These are phyloP conservation scores for Scaptomyza flava DNA, from an alignment of 2,888 invertebrate genomes.

Conservation along the genomic window DNA sequence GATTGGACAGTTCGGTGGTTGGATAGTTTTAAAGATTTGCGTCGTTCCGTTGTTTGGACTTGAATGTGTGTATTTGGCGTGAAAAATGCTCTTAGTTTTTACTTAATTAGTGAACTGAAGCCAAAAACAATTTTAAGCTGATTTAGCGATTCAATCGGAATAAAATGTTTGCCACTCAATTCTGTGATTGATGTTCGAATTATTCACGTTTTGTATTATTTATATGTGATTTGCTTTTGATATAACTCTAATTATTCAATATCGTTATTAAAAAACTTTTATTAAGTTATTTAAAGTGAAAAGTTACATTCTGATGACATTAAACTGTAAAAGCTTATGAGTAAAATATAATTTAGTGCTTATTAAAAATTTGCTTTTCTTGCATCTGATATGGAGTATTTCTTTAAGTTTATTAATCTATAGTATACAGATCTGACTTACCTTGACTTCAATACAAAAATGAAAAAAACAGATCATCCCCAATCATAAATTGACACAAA, in stretches of 20 bases:
- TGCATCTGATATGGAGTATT: too few relatives aligned
- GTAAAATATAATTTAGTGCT: background rate
- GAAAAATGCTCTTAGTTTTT: slow-evolving; percentile 56
- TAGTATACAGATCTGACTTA: too few relatives aligned
- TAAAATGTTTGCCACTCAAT: slow-evolving; percentile 15
- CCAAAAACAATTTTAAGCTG: slow-evolving; percentile 63
- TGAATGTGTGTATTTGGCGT: slow-evolving; percentile 1
- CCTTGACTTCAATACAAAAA: too few relatives aligned
- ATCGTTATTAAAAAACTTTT: background rate
- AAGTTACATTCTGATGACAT: background rate
- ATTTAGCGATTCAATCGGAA: background rate
- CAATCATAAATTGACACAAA: slow-evolving; percentile 18
- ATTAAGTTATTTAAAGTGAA: background rate
- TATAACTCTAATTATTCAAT: too few relatives aligned
- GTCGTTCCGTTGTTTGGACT: slow-evolving; percentile 4
- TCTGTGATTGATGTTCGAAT: slow-evolving; percentile 8
- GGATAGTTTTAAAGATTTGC: slow-evolving; percentile 34
- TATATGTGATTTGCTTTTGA: too few relatives aligned
- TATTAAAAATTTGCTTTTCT: background rate
- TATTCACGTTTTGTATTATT: slow-evolving; percentile 1
- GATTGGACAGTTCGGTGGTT: background rate
- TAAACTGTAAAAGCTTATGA: background rate
- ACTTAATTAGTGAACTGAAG: slow-evolving; percentile 66
- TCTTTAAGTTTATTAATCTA: too few relatives aligned
- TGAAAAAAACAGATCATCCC: slow-evolving; percentile 34